Base-by-base conservation (phyloP, 1,140 invertebrate genomes). In the Lasaia peninsularis region DNA sequence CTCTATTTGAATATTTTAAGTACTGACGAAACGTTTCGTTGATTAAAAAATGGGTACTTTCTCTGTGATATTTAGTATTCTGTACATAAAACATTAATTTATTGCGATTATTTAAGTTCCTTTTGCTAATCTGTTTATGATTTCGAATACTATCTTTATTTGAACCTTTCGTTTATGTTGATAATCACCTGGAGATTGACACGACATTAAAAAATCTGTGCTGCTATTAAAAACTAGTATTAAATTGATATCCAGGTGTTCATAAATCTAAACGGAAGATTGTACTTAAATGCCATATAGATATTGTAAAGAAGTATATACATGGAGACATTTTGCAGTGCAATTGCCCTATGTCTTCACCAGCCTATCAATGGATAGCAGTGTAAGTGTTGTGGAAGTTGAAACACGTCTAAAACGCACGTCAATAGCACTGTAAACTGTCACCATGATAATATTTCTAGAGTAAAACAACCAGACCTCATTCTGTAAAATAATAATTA, bases 21-120 rank as follows among this genome's bases (percentile, higher is more conserved):
- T 73, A 62, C 73, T 76, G 79, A 82, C 79, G 80, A 79, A 70
- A 76, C 79, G 68, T 77, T 73, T 77, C 74, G 84, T 84, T 78
- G 73, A 81, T 75, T 84, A 86, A 87, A 78, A 78, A 81, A 79
- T 88, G 85, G 85, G 85, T 88, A 84, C 76, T 78, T 77, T 78
- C 78, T 81, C 85, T 88, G 85, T 88, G 85, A 88, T 88, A 88
- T 88, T 85, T 81, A 84, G 82, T 84, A 86, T 83, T 87, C 73
- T 79, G 65, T 83, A 84, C 71, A 78, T 79, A 69, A 71, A 82
- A 73, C 66, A 70, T 79, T 87, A 87, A 87, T 87, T 87, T 87
- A 86, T 86, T 85, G 73, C 75, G 75, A 52, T 52, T 69, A 73
- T 80, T 69, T 79, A 74, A 82, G 80, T 87, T 84, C 79, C 79